phyloP scores from a whole-genome alignment of 2,797 vertebrate genomes.

The Podarcis lilfordi region DNA sequence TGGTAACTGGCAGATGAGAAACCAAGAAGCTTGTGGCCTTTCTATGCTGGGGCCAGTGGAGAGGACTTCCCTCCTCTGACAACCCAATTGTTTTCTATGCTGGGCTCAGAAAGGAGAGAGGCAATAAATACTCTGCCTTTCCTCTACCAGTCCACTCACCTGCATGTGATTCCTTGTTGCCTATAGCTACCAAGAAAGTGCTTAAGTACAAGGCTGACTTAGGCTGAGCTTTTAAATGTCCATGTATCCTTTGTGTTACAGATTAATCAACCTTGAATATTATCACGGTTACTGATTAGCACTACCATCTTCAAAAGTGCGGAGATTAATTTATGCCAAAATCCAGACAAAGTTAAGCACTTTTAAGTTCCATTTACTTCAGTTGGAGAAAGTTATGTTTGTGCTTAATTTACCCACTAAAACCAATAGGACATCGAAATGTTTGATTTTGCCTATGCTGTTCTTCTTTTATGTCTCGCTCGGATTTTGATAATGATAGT shows the following conservation, averaged over 20 bases:
- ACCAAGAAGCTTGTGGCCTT: neutral
- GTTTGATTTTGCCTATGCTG: neutral
- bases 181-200: neutral
- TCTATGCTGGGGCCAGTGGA: neutral
- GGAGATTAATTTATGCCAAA: neutral
- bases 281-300: neutral
- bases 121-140: neutral
- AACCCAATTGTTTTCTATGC: neutral
- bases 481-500: neutral
- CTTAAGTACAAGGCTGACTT: neutral
- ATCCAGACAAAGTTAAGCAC: neutral
- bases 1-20: too few species aligned
- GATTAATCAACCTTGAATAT: neutral
- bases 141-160: neutral
- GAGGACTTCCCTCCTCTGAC: neutral
- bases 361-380: neutral
- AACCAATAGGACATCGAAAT: neutral
- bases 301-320: neutral
- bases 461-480: neutral
- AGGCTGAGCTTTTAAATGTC: neutral
- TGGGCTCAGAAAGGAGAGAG: neutral
- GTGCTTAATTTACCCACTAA: neutral
- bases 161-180: neutral
- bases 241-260: neutral
- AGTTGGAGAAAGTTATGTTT: neutral